Base-by-base conservation (phyloP, 2,797 vertebrate genomes). In the Uromys caudimaculatus region DNA sequence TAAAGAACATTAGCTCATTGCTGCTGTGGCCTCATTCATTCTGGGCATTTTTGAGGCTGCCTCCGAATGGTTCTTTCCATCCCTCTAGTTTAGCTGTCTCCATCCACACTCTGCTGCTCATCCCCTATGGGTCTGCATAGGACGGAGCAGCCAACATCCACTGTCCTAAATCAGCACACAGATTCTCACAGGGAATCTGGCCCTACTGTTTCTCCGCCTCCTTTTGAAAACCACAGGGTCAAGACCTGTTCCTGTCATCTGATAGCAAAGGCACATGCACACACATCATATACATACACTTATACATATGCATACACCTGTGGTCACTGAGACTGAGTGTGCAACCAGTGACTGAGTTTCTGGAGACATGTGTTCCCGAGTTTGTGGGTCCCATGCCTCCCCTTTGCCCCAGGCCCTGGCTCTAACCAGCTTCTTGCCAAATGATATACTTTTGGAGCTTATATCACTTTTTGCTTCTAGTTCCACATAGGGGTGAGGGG, bases 351-450 rank as follows among this genome's bases (percentile, higher is more conserved):
- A 24, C 52, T 6, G 77, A 38, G 6, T 89, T 60, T 19, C 38
- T 23, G 41, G 71, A 88, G 8, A 67, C 10, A 35, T 6, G 0
- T 35, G 0, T 52, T 24, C 64, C 24, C 35, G 29, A 12, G 17
- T 32, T 64, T 75, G 44, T n/a, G 90, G 56, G 16, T 41, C n/a
- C 27, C 19, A 7, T 73, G 35, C 83, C 77, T 50, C 35, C 35
- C 47, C 16, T 73, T 41, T 27, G 23, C 19, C 47, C 4, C n/a
- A 78, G 38, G n/a, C 24, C 32, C 54, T 52, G 44, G 17, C 56
- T 47, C 67, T 54, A 47, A 38, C 71, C 89, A 75, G 50, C 44
- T 71, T 86, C 71, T 84, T 69, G 75, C 75, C 93, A 96, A 77
- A 47, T 38, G 9, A 0, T 50, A 10, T 56, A 62, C 21, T 67